phyloP scores from a whole-genome alignment of 2,888 invertebrate genomes.

The Parnassius orleans region DNA sequence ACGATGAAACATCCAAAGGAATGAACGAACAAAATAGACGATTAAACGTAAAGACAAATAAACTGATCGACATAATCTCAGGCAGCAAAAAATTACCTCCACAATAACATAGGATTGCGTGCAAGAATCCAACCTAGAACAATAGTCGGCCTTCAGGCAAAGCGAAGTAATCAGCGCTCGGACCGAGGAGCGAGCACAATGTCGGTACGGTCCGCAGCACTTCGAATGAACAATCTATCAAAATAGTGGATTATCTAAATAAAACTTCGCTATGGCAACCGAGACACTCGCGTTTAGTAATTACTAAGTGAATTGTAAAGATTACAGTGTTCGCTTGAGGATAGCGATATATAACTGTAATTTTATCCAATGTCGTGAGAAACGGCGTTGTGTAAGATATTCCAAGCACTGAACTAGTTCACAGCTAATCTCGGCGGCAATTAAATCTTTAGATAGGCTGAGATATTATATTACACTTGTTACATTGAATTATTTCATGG shows the following conservation, averaged over 20 bases:
- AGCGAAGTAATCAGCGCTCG: conserved; percentile 65
- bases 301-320: conserved; percentile 21
- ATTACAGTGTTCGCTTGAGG: conserved; percentile 19
- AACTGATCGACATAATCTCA: conserved; percentile 39
- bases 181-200: conserved; percentile 45
- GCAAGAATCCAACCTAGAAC: conserved; percentile 71
- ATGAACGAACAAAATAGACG: conserved; percentile 25
- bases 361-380: conserved; percentile 77
- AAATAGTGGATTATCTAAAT: conserved; percentile 24
- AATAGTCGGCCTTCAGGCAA: conserved; percentile 71
- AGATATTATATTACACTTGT: conserved; percentile 42
- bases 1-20: not conserved
- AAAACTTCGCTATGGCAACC: conserved; percentile 4
- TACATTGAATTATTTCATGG: conserved; percentile 27
- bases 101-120: conserved; percentile 43
- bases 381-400: conserved; percentile 61
- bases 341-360: conserved; percentile 63
- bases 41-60: conserved; percentile 25
- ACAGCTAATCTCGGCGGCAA: conserved; percentile 68
- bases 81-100: conserved; percentile 33
- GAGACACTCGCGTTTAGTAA: conserved; percentile 35
- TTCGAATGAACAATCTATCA: conserved; percentile 33
- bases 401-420: conserved; percentile 65
- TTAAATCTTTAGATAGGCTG: conserved; percentile 58
- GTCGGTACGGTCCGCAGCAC: conserved; percentile 33